Evolutionary conservation across 1,140 invertebrate species (phyloP).

Genomic region (Pogonognathellus flavescens): DNA sequence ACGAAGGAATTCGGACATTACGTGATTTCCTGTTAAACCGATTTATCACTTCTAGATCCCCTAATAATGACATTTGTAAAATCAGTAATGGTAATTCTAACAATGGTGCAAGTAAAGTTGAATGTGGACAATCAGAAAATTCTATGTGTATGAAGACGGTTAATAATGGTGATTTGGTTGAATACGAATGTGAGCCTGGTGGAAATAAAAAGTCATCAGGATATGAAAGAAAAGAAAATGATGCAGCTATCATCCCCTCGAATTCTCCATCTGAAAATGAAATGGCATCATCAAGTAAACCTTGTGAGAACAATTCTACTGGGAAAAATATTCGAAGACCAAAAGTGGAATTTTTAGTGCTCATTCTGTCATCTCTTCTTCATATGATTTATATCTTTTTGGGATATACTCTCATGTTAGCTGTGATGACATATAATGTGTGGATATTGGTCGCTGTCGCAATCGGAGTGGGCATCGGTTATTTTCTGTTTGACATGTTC

Average conservation of each 20-base stretch:
- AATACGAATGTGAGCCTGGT: not conserved
- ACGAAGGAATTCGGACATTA: conserved; percentile 54
- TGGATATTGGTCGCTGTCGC: conserved; percentile 59
- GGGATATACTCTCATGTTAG: conserved; percentile 64
- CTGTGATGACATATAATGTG: conserved; percentile 65
- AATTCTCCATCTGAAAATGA: not conserved
- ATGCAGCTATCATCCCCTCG: not conserved
- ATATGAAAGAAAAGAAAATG: too few relatives aligned
- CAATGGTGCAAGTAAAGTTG: not conserved
- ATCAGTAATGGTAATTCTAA: not conserved
- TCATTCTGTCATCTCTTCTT: conserved; percentile 58
- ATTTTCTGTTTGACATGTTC: conserved; percentile 56
- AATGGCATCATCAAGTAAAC: not conserved
- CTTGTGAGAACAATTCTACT: not conserved
- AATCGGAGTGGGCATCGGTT: conserved; percentile 61
- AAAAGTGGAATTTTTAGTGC: not conserved
- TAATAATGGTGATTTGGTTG: not conserved
- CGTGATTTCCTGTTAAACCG: conserved; percentile 43
- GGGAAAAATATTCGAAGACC: not conserved
- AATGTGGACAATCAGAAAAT: conserved; percentile 17
- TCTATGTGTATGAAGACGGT: not conserved
- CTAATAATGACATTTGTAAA: not conserved
- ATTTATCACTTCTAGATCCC: conserved; percentile 6
- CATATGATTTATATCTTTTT: conserved; percentile 59
- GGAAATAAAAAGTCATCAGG: not conserved